Conservation (phyloP, 1,140 invertebrate genomes). For the Thereuonema tuberculata region DNA sequence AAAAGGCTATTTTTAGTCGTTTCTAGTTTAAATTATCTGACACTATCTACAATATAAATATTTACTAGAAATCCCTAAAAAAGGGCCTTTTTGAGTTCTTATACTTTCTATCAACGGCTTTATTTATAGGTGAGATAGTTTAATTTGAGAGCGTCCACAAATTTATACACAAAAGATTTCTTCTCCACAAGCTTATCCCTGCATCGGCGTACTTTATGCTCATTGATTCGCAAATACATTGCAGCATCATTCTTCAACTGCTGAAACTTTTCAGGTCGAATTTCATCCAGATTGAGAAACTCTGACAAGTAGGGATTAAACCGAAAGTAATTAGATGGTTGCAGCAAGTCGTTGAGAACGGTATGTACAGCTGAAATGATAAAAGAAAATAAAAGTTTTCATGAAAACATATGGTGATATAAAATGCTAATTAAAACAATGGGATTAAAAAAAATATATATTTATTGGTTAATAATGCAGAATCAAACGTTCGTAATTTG, state of each 20-base stretch:
- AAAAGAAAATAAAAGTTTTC: constrained; percentile 12
- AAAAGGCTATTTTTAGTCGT: too few relatives aligned
- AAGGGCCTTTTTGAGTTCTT: too few relatives aligned
- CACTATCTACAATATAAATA: too few relatives aligned
- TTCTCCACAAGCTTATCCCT: constrained; percentile 36
- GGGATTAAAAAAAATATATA: too few relatives aligned
- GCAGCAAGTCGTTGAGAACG: constrained; percentile 64
- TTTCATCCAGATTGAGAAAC: constrained; percentile 69
- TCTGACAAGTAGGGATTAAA: constrained; percentile 83
- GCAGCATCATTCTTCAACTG: constrained; percentile 40
- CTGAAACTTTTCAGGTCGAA: constrained; percentile 41
- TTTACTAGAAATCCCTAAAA: too few relatives aligned
- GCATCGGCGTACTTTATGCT: constrained; percentile 50
- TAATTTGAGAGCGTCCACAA: background rate
- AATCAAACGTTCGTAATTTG: too few relatives aligned
- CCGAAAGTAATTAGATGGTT: constrained; percentile 62
- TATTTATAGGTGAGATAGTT: background rate
- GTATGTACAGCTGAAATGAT: constrained; percentile 55
- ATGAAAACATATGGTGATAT: too few relatives aligned
- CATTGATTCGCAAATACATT: constrained; percentile 62
- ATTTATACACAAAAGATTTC: constrained; percentile 21
- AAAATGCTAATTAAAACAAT: too few relatives aligned
- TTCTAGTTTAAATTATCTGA: too few relatives aligned
- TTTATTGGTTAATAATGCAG: too few relatives aligned
- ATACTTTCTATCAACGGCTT: too few relatives aligned